phyloP scores from a whole-genome alignment of 1,140 invertebrate species.

The Cotesia glomerata region DNA sequence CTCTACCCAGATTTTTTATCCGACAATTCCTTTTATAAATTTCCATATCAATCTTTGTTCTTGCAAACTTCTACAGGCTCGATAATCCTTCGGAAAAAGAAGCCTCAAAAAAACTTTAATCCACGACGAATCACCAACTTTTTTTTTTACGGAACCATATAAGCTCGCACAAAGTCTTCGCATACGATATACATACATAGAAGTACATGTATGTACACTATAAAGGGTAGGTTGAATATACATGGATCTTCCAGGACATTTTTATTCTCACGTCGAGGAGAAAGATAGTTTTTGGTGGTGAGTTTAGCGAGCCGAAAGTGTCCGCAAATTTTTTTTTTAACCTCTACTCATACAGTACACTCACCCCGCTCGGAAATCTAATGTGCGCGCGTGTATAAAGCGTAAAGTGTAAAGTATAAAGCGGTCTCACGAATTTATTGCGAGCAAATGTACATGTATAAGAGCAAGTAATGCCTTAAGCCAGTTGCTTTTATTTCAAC shows the following conservation, averaged over 20 bases:
- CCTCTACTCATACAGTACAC: neutral
- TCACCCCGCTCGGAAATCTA: neutral
- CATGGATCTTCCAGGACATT: conserved; percentile 8
- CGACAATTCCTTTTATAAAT: conserved; percentile 10
- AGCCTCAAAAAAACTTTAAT: neutral
- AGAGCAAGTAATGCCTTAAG: too few species aligned
- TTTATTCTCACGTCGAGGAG: conserved; percentile 6
- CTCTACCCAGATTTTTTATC: neutral
- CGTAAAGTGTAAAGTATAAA: neutral
- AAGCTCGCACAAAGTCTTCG: neutral
- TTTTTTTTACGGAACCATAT: neutral
- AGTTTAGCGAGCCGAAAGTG: conserved; percentile 6
- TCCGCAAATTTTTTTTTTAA: conserved; percentile 15
- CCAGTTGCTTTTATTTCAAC: conserved; percentile 5
- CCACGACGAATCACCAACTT: neutral
- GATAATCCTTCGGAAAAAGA: neutral
- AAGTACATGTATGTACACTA: neutral
- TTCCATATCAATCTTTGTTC: conserved; percentile 9
- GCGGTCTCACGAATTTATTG: conserved; percentile 16
- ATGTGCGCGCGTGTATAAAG: neutral
- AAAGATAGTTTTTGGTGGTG: conserved; percentile 1
- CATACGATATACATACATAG: neutral
- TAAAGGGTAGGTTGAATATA: neutral
- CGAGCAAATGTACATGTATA: neutral
- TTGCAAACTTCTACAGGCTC: neutral